These are phyloP conservation scores for Tiliacea aurago DNA, from an alignment of 2,888 invertebrate genomes.

Conservation along the genomic window DNA sequence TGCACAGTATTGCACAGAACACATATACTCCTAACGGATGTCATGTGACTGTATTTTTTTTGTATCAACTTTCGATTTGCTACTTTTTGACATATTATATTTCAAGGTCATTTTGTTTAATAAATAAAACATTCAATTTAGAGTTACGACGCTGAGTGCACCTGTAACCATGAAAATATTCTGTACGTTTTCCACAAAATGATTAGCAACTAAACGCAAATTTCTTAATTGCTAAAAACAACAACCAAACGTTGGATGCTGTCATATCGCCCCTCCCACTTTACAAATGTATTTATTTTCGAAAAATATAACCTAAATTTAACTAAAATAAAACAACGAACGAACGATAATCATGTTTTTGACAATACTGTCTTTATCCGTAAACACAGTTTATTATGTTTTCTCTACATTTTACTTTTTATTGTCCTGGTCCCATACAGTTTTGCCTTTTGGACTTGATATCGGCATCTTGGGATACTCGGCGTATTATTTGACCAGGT, in stretches of 20 bases:
- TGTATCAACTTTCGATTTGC: background rate
- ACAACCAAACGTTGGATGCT: constrained; percentile 54
- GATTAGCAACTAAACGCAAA: constrained; percentile 45
- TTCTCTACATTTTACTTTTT: constrained; percentile 74
- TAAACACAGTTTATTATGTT: constrained; percentile 76
- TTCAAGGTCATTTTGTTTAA: constrained; percentile 21
- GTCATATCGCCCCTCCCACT: constrained; percentile 76
- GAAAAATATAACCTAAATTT: constrained; percentile 74
- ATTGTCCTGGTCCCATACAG: constrained; percentile 80
- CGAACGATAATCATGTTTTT: constrained; percentile 83
- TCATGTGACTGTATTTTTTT: background rate
- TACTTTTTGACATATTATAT: constrained; percentile 14
- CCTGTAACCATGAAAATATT: constrained; percentile 40
- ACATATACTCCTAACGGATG: no score
- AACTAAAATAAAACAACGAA: constrained; percentile 67
- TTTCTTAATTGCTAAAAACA: constrained; percentile 20
- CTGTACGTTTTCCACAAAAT: constrained; percentile 35
- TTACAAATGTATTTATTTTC: constrained; percentile 78
- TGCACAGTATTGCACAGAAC: no score
- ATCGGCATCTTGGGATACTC: constrained; percentile 80
- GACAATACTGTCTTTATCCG: constrained; percentile 72
- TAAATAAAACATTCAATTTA: background rate
- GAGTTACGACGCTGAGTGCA: background rate
- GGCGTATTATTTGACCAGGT: constrained; percentile 80
- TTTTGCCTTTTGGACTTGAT: constrained; percentile 84